Evolutionary conservation across 1,140 invertebrate genomes (phyloP).

Genomic region (Sycobia sp.): DNA sequence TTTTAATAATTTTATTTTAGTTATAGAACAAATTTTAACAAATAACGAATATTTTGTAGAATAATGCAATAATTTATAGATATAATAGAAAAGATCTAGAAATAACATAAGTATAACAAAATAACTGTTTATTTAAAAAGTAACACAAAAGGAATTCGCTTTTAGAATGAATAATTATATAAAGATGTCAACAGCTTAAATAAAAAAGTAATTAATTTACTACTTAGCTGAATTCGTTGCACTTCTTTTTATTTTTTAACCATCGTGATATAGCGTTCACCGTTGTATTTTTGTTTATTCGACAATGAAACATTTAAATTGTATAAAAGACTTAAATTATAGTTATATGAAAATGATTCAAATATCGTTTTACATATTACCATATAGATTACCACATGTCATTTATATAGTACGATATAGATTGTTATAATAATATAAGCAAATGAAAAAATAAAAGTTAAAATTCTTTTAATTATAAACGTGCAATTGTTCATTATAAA

Average conservation of each 20-base stretch:
- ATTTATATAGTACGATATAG: constrained; percentile 41
- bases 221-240: constrained; percentile 13
- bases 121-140: constrained; percentile 17
- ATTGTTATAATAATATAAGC: constrained; percentile 35
- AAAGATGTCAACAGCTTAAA: constrained; percentile 5
- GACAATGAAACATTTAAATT: constrained; percentile 15
- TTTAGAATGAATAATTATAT: too few species aligned
- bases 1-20: too few species aligned
- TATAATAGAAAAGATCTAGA: too few species aligned
- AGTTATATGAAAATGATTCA: constrained; percentile 30
- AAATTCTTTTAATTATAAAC: constrained; percentile 17
- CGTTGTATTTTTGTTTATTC: constrained; percentile 16
- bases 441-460: constrained; percentile 21
- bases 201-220: constrained; percentile 20
- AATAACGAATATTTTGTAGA: too few species aligned
- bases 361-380: constrained; percentile 40
- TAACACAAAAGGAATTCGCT: too few species aligned
- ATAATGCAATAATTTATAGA: too few species aligned
- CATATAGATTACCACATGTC: too few species aligned
- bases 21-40: too few species aligned
- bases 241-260: constrained; percentile 9
- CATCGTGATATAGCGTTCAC: constrained; percentile 1
- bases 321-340: constrained; percentile 31
- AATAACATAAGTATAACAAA: too few species aligned
- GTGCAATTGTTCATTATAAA: constrained; percentile 35